Evolutionary conservation across 2,113 vertebrate genomes (phyloP).

Genomic region (Elaphurus davidianus): DNA sequence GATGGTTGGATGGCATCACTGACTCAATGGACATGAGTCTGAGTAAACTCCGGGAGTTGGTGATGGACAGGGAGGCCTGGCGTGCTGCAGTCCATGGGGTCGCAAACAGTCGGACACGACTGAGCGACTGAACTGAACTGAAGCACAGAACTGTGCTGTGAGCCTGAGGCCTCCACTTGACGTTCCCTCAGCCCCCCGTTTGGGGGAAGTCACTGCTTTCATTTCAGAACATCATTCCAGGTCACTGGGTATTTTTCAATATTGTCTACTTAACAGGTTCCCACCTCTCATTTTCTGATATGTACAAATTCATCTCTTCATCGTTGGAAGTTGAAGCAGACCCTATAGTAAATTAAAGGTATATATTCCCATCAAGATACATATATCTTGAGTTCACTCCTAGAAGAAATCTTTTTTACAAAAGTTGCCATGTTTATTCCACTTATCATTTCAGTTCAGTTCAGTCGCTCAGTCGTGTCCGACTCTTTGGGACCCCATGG

Average conservation of each 20-base stretch:
- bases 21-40: neutral
- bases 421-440: neutral
- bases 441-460: neutral
- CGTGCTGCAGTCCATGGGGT: accelerated
- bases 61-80: neutral
- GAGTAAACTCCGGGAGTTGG: neutral
- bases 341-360: too few relatives aligned
- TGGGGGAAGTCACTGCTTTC: neutral
- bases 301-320: neutral
- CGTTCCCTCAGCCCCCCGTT: accelerated
- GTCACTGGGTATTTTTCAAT: neutral
- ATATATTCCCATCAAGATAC: neutral
- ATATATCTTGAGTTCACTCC: neutral
- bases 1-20: neutral
- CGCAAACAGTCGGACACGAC: accelerated
- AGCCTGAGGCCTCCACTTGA: neutral
- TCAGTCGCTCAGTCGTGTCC: neutral
- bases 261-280: neutral
- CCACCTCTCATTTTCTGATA: neutral
- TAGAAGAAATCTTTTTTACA: neutral
- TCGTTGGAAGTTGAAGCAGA: neutral
- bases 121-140: neutral
- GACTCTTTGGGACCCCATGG: neutral
- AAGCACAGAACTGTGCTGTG: neutral
- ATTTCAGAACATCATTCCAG: neutral